Base-by-base conservation (phyloP, 2,113 vertebrate genomes). In the Sturnus vulgaris region DNA sequence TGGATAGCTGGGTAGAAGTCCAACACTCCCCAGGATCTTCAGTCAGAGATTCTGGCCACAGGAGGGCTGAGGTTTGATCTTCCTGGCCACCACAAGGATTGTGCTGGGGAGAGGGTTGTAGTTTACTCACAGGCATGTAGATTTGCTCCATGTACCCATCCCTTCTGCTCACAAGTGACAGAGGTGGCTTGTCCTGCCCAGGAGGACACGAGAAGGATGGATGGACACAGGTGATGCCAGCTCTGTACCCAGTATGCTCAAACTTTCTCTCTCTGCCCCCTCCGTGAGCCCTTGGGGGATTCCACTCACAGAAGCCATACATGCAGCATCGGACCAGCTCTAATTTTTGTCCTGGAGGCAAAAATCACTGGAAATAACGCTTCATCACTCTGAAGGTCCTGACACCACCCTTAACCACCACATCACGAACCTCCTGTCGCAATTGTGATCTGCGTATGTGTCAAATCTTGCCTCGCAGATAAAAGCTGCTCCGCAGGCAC, bases 401-500 rank as follows among this genome's bases (percentile, higher is more conserved):
- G 96, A 93, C 96, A 95, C 94, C 92, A 96, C 82, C 95, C 88
- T 96, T 93, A 95, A 92, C 88, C 93, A 70, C 94, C 82, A 77
- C 93, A 88, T 93, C 92, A 82, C 80, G 42, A 93, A 81, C 92
- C 94, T 96, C 88, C 96, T 92, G 88, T 96, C 82, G 72, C 95
- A 96, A 71, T 90, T 80, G 94, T 90, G 66, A 91, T 88, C 59
- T 65, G 80, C 75, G 46, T 90, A 75, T 86, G 86, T 95, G 86
- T 95, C 95, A 95, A 91, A 90, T 82, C 88, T 37, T 72, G 79
- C 96, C 66, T 92, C 35, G 31, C 60, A 80, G 93, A 92, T 93
- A 87, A 95, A 96, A 92, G 86, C 83, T 81, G 94, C 92, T 91
- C 96, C 68, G 9, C 90, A 77, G 91, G 95, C 92, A 93, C 92